Evolutionary conservation across 1,140 invertebrate genomes (phyloP), one percentile per base, ranked within the genome.

Genomic region (Heliothis virescens): DNA sequence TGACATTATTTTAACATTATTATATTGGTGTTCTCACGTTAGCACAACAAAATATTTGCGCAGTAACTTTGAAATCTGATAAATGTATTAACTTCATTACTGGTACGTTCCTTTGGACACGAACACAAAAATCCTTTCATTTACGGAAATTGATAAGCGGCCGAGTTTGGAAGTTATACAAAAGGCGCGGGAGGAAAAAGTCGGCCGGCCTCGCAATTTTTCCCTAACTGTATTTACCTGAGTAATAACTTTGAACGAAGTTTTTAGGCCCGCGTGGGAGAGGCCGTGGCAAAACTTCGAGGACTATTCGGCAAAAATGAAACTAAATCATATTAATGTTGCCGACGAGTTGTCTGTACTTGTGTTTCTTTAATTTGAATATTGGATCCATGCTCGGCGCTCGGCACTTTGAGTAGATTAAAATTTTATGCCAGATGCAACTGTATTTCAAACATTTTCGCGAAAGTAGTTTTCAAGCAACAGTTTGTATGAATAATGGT

Each of bases 291-390:
- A 63, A 82, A 87, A 89, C 85, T 89, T 87, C 72, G 53, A 65
- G 81, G 87, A 85, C 87, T 89, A 89, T 86, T 89, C 84, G 82
- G 82, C 79, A 84, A 86, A 86, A 87, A 86, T 83, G 85, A 85
- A 87, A 90, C 86, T 85, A 85, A 89, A 91, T 90, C 85, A 89
- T 81, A 87, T 87, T 88, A 89, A 90, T 86, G 88, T 90, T 84
- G 80, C 80, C 79, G 79, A 79, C 81, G 79, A 82, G 89, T 85
- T 85, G 71, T 73, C 72, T 74, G 73, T 62, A 59, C 15, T 69
- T 79, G 80, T 84, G 79, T 84, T 86, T 82, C 84, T 83, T 86
- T 84, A 87, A 86, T 87, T 86, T 87, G 82, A 86, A 87, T 87
- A 87, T 87, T 86, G 83, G 72, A 80, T 82, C 50, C 80, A 65